These are phyloP conservation scores for Dasypus novemcinctus DNA, from an alignment of 2,113 vertebrate genomes.

Conservation along the genomic window DNA sequence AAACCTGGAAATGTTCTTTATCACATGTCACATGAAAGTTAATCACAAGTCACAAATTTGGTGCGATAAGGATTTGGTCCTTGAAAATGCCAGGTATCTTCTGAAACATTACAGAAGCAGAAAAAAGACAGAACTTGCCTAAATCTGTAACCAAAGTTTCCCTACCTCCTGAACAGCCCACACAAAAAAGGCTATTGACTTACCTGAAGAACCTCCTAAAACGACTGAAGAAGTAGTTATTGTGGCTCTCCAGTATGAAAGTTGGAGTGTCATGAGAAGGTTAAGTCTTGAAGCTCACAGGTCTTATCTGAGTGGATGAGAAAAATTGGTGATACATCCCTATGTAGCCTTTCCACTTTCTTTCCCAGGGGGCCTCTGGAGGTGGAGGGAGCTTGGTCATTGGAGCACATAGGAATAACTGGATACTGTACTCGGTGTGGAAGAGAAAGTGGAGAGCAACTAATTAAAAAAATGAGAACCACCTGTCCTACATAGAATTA, in stretches of 20 bases:
- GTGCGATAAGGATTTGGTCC: conserved; percentile 68
- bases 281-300: conserved; percentile 67
- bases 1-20: conserved; percentile 77
- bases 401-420: conserved; percentile 49
- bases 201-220: conserved; percentile 78
- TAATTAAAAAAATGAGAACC: background rate
- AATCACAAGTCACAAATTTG: conserved; percentile 76
- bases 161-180: conserved; percentile 17
- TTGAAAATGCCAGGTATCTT: background rate
- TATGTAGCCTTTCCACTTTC: conserved; percentile 62
- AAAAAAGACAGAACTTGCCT: conserved; percentile 73
- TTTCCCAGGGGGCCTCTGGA: conserved; percentile 62
- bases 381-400: background rate
- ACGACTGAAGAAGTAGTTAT: conserved; percentile 65
- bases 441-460: conserved; percentile 53
- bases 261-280: conserved; percentile 57
- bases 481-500: background rate
- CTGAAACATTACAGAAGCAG: conserved; percentile 60
- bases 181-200: conserved; percentile 71
- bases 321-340: background rate
- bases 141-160: conserved; percentile 41
- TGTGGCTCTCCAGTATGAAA: conserved; percentile 68
- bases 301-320: conserved; percentile 54
- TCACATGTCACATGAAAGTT: conserved; percentile 82
- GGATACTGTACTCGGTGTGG: conserved; percentile 56